A percentile compares a stretch with the other conserved stretches of the same genome.
Conservation (phyloP, 1,140 invertebrate species). For the Eubasilissa regina region DNA sequence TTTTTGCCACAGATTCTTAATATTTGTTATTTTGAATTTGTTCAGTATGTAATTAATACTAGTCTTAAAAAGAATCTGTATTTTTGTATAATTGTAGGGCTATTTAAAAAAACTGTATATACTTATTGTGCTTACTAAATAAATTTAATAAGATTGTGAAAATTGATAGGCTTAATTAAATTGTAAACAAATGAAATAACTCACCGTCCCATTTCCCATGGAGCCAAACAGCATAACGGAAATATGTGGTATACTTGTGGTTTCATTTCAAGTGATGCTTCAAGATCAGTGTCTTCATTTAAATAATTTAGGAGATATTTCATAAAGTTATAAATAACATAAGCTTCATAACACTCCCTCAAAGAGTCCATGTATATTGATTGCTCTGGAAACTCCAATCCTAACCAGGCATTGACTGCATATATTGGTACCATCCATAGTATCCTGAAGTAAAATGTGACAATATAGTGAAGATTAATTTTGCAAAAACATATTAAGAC, state of each 20-base stretch:
- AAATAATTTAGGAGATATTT: conserved; percentile 94
- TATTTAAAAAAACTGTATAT: not conserved
- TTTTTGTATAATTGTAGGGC: not conserved
- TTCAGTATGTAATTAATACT: too few relatives aligned
- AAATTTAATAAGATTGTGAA: not conserved
- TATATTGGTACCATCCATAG: conserved; percentile 99
- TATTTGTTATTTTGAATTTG: too few relatives aligned
- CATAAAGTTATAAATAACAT: conserved; percentile 99
- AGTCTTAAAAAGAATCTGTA: too few relatives aligned
- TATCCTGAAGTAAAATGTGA: conserved; percentile 79
- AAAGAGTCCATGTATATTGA: conserved; percentile 94
- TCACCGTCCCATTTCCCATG: conserved; percentile 91
- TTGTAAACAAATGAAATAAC: conserved; percentile 21
- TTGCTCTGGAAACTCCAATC: conserved; percentile 84
- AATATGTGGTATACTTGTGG: conserved; percentile 89
- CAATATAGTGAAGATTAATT: conserved; percentile 30
- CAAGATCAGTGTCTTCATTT: conserved; percentile 86
- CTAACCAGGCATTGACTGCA: conserved; percentile 93
- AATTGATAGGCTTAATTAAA: not conserved
- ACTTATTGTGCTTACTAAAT: not conserved
- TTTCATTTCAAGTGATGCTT: conserved; percentile 86
- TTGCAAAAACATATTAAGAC: not conserved
- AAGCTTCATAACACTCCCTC: conserved; percentile 96
- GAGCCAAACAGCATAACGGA: conserved; percentile 86
- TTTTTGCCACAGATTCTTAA: too few relatives aligned